These are phyloP conservation scores for Aleadryas rufinucha DNA, from an alignment of 2,113 vertebrate species.

Conservation along the genomic window DNA sequence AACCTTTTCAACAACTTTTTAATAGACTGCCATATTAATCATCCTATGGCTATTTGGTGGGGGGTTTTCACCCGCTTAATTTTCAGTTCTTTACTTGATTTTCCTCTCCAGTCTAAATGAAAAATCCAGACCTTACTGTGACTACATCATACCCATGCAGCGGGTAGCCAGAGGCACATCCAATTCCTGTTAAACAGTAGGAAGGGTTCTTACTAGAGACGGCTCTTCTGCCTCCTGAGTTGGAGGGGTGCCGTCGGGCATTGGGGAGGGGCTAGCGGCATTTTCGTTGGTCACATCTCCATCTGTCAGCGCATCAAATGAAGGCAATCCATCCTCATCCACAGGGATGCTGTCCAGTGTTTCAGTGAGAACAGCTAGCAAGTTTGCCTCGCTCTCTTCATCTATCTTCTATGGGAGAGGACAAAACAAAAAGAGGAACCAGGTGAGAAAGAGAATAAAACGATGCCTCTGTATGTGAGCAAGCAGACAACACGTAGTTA, in stretches of 20 bases:
- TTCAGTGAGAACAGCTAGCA: slow-evolving; percentile 98
- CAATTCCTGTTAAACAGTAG: slow-evolving; percentile 76
- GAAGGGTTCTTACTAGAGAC: slow-evolving; percentile 92
- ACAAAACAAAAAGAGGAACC: neutral
- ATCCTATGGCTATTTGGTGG: neutral
- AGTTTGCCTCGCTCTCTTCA: slow-evolving; percentile 98
- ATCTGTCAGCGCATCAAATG: slow-evolving; percentile 97
- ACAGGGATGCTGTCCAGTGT: slow-evolving; percentile 99
- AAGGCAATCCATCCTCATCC: slow-evolving; percentile 99
- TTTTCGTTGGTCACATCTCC: slow-evolving; percentile 97
- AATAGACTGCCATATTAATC: neutral
- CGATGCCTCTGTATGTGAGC: neutral
- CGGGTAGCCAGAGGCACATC: slow-evolving; percentile 72
- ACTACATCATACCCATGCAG: slow-evolving; percentile 75
- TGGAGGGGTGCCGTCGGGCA: slow-evolving; percentile 88
- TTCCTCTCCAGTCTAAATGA: slow-evolving; percentile 56
- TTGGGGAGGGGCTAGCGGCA: slow-evolving; percentile 90
- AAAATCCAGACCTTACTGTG: slow-evolving; percentile 70
- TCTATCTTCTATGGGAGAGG: slow-evolving; percentile 90
- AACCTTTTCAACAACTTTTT: neutral
- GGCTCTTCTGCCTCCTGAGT: slow-evolving; percentile 95
- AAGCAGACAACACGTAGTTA: neutral
- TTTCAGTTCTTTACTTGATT: neutral
- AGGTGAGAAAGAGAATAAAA: neutral
- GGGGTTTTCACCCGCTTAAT: rapidly evolving